Evolutionary conservation across 92 coral and sea anemone species (phyloP).

Genomic region (Desmophyllum pertusum): DNA sequence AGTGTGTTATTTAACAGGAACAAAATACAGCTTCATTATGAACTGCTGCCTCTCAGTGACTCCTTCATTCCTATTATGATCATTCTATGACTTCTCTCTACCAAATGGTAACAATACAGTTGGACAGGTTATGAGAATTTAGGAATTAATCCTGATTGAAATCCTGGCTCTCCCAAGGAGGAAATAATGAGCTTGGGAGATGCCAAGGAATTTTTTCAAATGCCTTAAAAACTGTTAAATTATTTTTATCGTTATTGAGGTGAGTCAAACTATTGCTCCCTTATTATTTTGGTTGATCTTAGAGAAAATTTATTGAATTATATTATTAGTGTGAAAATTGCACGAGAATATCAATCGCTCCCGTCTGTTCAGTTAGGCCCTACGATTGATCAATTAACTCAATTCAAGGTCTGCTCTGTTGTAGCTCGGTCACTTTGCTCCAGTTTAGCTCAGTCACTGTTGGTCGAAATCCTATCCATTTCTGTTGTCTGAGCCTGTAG

Average conservation of each 20-base stretch:
- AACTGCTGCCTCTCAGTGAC: neutral
- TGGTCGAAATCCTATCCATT: too few species aligned
- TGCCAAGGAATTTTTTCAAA: neutral
- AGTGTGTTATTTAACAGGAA: slow-evolving; percentile 1
- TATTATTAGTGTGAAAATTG: slow-evolving; percentile 21
- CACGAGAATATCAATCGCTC: neutral
- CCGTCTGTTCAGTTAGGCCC: neutral
- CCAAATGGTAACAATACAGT: neutral
- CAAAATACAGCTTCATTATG: neutral
- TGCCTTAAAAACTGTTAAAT: slow-evolving; percentile 13
- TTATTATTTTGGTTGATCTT: slow-evolving; percentile 14
- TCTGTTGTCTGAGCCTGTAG: neutral
- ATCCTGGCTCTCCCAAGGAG: neutral
- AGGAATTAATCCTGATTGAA: neutral
- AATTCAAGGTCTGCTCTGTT: neutral
- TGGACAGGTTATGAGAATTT: neutral
- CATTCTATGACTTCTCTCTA: neutral
- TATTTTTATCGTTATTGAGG: slow-evolving; percentile 24
- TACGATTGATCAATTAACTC: neutral
- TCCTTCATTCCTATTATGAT: neutral
- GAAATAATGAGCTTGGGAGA: neutral
- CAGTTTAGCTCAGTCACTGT: too few species aligned
- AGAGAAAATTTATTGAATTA: slow-evolving; percentile 22
- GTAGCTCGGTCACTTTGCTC: neutral
- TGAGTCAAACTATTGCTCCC: neutral